Base-by-base conservation (phyloP, 2,888 invertebrate genomes). In the Polydrusus pterygomalis region DNA sequence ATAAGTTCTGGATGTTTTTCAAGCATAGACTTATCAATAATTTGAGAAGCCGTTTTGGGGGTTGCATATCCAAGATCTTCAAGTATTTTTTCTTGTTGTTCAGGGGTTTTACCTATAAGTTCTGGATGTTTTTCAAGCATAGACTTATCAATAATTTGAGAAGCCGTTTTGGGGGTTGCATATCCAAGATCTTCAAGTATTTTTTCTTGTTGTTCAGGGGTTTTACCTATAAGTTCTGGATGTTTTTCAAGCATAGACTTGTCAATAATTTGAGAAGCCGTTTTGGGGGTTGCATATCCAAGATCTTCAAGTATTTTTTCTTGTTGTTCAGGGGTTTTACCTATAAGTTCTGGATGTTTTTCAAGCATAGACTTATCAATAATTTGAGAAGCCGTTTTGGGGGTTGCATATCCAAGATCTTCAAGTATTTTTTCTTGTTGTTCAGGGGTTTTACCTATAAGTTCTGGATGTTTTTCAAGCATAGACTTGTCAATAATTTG, bases 291-390 rank as follows among this genome's bases (percentile, higher is more conserved):
- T 13, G n/a, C n/a, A 13, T 43, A 43, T 10, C 43, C 43, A 13
- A 43, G 43, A 67, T 62, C 60, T 72, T 49, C 10, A 3, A 54
- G 34, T n/a, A n/a, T 56, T 60, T 25, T 20, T 43, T 43, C n/a
- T 43, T 20, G 15, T 11, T 43, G 34, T 64, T 64, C 25, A n/a
- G 25, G 7, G 40, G 2, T 40, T 69, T 25, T 67, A 20, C 51
- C 67, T 13, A 13, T 54, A 18, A 73, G 30, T 72, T 76, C 72
- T 34, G 75, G 71, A 49, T 75, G 70, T n/a, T 70, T 74, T 1
- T n/a, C 15, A 15, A 70, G 34, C 45, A 70, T n/a, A 0, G 11
- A n/a, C 11, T 63, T 18, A 69, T 62, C 38, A 45, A 58, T 43
- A 6, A 43, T 6, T 43, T n/a, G 2, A 13, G 43, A 43, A n/a